Base-by-base conservation (phyloP, 2,113 vertebrate species). In the Onychorhynchus coronatus region DNA sequence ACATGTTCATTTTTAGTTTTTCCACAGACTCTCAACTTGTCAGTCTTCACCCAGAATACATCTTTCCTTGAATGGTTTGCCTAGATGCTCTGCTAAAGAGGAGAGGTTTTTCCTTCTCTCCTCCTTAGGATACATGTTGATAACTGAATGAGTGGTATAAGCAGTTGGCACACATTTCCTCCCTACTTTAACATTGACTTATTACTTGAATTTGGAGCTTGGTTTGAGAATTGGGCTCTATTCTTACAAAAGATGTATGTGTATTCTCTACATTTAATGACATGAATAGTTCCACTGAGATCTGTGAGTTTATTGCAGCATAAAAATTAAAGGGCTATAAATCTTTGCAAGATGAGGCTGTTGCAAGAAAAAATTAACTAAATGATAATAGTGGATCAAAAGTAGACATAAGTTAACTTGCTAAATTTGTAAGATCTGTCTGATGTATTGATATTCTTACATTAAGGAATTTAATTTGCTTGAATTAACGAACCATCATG, bases 301-400 rank as follows among this genome's bases (percentile, higher is more conserved):
- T 71, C 37, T 80, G 42, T 11, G 55, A 86, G 27, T 42, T 14
- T 72, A 47, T 66, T 83, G 46, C 31, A 39, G 25, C 0, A 0
- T 80, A 63, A 91, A 95, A 96, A 82, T 79, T 61, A 85, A 83
- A 73, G 42, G 95, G 24, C 21, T 71, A 67, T 81, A 91, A 91
- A 91, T 95, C 76, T 79, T 82, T 79, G 49, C 19, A 73, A 44
- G 55, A 72, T 76, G 56, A 92, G 53, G n/a, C 21, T 70, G 18
- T 50, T 67, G 53, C 28, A 93, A 90, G 67, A 65, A 80, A 93
- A 85, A 70, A 67, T n/a, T 73, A 90, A 46, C 78, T 80, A 59
- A 95, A 78, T 85, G 16, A 68, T 83, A 62, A 35, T 6, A 74
- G 35, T 80, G 5, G 33, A 77, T 93, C 71, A 71, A 80, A 91